These are phyloP conservation scores for Laothoe populi DNA, from an alignment of 2,888 invertebrate species.

Conservation along the genomic window DNA sequence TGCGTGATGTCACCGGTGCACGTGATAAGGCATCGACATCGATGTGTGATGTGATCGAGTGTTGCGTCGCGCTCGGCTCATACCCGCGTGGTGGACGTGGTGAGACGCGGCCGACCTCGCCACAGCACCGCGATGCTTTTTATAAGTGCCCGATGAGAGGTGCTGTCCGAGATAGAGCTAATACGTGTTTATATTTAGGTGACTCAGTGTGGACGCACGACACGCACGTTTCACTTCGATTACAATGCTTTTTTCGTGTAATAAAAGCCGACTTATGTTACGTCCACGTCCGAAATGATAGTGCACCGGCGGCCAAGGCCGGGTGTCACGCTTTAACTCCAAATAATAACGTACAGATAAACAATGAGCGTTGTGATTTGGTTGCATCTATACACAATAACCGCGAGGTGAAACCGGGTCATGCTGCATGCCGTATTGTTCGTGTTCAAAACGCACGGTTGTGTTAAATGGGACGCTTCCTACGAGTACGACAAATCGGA, in stretches of 20 bases:
- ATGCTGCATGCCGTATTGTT: constrained; percentile 66
- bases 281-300: constrained; percentile 24
- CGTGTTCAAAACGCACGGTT: constrained; percentile 53
- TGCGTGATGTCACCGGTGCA: constrained; percentile 72
- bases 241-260: constrained; percentile 3
- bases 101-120: constrained; percentile 71
- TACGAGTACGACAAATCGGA: constrained; percentile 55
- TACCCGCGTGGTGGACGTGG: constrained; percentile 36
- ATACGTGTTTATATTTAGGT: constrained; percentile 76
- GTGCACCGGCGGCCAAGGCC: constrained; percentile 41
- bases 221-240: constrained; percentile 47
- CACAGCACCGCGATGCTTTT: constrained; percentile 65
- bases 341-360: constrained; percentile 53
- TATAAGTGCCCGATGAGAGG: constrained; percentile 81
- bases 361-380: constrained; percentile 61
- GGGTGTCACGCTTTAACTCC: constrained; percentile 35
- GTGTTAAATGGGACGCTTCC: constrained; percentile 60
- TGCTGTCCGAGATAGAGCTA: constrained; percentile 68
- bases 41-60: constrained; percentile 64
- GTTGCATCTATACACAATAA: constrained; percentile 59
- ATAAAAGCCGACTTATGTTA: constrained; percentile 1
- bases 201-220: constrained; percentile 56
- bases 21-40: constrained; percentile 77
- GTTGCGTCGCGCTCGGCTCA: constrained; percentile 70
- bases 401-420: constrained; percentile 63